These are phyloP conservation scores for Oncopodura yosiiana DNA, from an alignment of 1,140 invertebrate species.

Conservation along the genomic window DNA sequence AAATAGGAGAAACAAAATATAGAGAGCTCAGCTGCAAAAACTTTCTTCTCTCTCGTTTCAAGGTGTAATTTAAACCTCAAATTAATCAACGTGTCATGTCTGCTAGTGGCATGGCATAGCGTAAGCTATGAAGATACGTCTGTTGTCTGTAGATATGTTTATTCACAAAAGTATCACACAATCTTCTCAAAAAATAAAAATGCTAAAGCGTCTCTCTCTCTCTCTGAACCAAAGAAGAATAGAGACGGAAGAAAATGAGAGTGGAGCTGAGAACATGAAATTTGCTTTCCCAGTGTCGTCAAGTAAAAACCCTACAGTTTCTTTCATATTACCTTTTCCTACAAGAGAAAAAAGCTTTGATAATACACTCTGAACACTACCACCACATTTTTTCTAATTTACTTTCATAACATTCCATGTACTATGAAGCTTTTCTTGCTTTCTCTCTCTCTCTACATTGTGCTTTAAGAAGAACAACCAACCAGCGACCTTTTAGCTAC, in stretches of 20 bases:
- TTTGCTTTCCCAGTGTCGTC: neutral
- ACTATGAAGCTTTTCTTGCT: too few species aligned
- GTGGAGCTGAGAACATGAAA: too few species aligned
- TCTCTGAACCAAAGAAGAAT: neutral
- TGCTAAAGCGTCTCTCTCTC: neutral
- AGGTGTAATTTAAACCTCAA: conserved; percentile 27
- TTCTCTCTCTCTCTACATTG: too few species aligned
- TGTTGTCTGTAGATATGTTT: neutral
- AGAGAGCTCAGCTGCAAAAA: conserved; percentile 8
- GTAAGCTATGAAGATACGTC: neutral
- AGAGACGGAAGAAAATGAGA: too few species aligned
- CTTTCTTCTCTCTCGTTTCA: too few species aligned
- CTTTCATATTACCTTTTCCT: neutral
- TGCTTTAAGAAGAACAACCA: too few species aligned
- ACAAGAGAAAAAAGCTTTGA: too few species aligned
- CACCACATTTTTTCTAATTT: too few species aligned
- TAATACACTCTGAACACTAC: too few species aligned
- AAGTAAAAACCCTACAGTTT: neutral
- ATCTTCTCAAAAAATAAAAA: neutral
- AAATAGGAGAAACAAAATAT: neutral
- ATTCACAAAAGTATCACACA: neutral
- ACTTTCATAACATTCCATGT: too few species aligned
- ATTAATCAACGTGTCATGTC: conserved; percentile 30
- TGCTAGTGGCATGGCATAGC: conserved; percentile 11
- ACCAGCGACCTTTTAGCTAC: too few species aligned